phyloP scores from a whole-genome alignment of 2,113 vertebrate species.

The Montifringilla adamsi region DNA sequence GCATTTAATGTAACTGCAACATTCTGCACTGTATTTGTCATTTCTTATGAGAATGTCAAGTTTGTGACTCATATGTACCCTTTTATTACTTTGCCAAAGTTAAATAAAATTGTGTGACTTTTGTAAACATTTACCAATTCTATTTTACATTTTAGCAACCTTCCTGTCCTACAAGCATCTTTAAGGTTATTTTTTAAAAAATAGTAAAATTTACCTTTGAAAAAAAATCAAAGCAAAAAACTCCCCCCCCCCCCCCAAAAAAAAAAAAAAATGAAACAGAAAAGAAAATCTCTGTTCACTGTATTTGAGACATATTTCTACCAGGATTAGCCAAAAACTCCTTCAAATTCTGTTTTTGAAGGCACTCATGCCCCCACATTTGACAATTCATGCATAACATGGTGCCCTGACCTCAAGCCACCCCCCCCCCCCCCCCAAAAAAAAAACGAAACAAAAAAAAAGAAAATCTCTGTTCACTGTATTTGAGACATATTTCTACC shows the following conservation, averaged over 20 bases:
- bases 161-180: not conserved
- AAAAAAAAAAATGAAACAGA: no score
- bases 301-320: not conserved
- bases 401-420: not conserved
- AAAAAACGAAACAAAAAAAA: no score
- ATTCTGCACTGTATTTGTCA: conserved; percentile 51
- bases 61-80: conserved; percentile 39
- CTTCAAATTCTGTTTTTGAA: not conserved
- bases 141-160: not conserved
- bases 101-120: conserved; percentile 67
- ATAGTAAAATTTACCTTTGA: not conserved
- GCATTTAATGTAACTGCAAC: conserved; percentile 65
- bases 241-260: no score
- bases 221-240: not conserved
- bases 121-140: conserved; percentile 41
- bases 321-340: not conserved
- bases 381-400: not conserved
- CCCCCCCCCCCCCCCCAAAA: no score
- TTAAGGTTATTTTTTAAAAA: not conserved
- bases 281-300: not conserved
- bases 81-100: conserved; percentile 67
- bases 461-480: not conserved
- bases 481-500: not conserved
- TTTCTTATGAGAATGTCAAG: conserved; percentile 50
- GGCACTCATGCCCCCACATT: not conserved